Base-by-base conservation (phyloP, 2,888 invertebrate genomes). In the Monochamus alternatus region DNA sequence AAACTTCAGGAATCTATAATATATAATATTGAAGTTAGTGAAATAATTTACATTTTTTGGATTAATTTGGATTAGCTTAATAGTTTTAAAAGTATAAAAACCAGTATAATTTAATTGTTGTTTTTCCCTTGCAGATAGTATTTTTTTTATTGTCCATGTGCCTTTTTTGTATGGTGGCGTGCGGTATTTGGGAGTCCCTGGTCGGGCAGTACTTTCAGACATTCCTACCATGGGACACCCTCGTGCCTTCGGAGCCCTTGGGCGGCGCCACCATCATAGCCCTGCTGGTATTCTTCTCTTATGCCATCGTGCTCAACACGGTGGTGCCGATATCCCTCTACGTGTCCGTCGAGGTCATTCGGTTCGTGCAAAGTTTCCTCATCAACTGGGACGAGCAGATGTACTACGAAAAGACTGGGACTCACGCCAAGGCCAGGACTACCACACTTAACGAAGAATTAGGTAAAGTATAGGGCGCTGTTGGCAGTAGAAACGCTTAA, bases 381-480 rank as follows among this genome's bases (percentile, higher is more conserved):
- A 99, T 99, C 87, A 99, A 99, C 91, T 99, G 98, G 97, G 99
- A 99, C 90, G 95, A 96, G 87, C 95, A 98, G 90, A 99, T 99
- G 99, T 98, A 95, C 90, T 95, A 98, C 89, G 95, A 95, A 82
- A 94, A 95, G 88, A 94, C 94, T 82, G 95, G 96, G 84, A 97
- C 97, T 58, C 94, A 96, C 82, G 98, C 98, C 80, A 97, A 96
- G 90, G 97, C 98, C 74, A 92, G 99, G 83, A 99, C 99, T 67
- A 99, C 99, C 43, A 99, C 99, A 44, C 92, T 99, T 74, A 99
- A 99, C 89, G 99, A 99, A 90, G 99, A 99, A 90, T 92, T 99
- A 82, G 98, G 92, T 92, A 71, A 66, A 12, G 1, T 63, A 58
- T 22, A 22, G 22, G 22, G 22, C 22, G 22, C 22, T 22, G 22